Evolutionary conservation across 2,888 invertebrate species (phyloP), one percentile per base, ranked within the genome.

Genomic region (Pyrocoelia pectoralis): DNA sequence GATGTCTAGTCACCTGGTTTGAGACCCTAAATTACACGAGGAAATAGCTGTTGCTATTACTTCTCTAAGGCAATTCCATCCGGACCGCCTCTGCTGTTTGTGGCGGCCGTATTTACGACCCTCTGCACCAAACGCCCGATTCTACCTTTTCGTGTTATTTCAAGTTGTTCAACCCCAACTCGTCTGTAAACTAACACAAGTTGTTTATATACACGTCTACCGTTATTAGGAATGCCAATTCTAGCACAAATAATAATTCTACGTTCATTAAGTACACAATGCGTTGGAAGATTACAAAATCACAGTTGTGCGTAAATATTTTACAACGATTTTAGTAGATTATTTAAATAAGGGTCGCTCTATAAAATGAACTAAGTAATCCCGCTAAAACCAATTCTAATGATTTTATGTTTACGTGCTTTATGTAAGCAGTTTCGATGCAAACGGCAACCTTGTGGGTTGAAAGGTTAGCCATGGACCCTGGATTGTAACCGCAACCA

Each of bases 21-120:
- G 68, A 69, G 73, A 70, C 74, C 74, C 75, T 76, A 75, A 76
- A 77, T 77, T 76, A 77, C 76, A 74, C 68, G 72, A 74, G 75
- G 75, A 77, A 77, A 77, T 77, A 72, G 76, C 74, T 75, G 76
- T 76, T 77, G 74, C 75, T 74, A 75, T 74, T 74, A 69, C 67
- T 71, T 72, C 74, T 72, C 69, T 67, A 69, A 24, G 71, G 72
- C 76, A 76, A 75, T 76, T 72, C 73, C 73, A 74, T 75, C 72
- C 74, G 70, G 73, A 72, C 73, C 68, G 68, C 73, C 72, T 70
- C n/a, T 65, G 72, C 70, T 73, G 71, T 74, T 73, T 73, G 74
- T 71, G 73, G 74, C 65, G 70, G 71, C 70, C 73, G 63, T 76
- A 75, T 76, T 75, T 76, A 76, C 73, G 74, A 72, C 72, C 74